Percentiles rank a stretch among this genome's conserved stretches.
Conservation (phyloP, 2,113 vertebrate species). For the Caloenas nicobarica region DNA sequence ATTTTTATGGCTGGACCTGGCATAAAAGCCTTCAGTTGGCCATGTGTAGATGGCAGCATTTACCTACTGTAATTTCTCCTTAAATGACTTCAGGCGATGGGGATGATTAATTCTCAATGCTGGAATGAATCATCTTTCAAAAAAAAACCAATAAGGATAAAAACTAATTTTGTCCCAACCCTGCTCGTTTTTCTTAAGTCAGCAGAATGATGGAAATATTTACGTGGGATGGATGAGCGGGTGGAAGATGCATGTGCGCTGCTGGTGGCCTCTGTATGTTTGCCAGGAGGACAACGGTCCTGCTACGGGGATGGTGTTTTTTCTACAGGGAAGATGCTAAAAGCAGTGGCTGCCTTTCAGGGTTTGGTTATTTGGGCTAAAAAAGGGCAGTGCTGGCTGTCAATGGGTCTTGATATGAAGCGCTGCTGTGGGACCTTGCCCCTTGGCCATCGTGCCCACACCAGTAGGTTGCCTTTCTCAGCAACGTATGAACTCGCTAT, state of each 20-base stretch:
- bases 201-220: neutral
- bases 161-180: neutral
- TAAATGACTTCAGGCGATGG: neutral
- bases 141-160: neutral
- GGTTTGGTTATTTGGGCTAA: neutral
- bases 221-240: neutral
- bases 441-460: neutral
- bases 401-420: neutral
- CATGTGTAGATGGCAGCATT: slow-evolving; percentile 65
- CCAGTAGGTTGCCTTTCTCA: neutral
- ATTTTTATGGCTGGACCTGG: neutral
- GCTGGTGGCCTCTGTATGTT: neutral
- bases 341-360: neutral
- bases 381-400: neutral
- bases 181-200: neutral
- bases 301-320: neutral
- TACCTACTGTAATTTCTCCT: slow-evolving; percentile 1
- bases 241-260: fast-evolving
- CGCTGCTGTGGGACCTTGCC: neutral
- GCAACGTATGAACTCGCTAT: neutral
- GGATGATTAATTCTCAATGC: neutral
- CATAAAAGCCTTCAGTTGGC: neutral
- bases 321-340: neutral
- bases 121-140: neutral
- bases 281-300: neutral